Evolutionary conservation across 1,140 invertebrate genomes (phyloP).

Genomic region (Ips typographus): DNA sequence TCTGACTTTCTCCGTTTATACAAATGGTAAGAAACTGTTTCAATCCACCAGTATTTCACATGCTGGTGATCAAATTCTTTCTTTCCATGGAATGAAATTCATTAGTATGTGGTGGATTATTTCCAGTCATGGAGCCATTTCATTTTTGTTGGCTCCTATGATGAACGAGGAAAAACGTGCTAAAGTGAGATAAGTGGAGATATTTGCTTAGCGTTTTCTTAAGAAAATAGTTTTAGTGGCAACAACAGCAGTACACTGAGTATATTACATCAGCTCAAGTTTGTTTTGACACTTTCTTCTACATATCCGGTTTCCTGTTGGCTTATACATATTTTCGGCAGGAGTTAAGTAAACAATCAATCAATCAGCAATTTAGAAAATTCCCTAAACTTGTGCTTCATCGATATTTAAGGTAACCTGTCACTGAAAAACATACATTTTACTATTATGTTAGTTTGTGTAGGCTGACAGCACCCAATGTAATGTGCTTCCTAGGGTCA

Average conservation of each 20-base stretch:
- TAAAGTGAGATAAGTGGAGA: neutral
- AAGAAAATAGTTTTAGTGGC: constrained; percentile 31
- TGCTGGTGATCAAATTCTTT: constrained; percentile 41
- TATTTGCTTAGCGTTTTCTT: neutral
- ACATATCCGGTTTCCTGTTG: constrained; percentile 43
- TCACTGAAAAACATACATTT: neutral
- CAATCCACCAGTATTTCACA: constrained; percentile 2
- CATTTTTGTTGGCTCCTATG: constrained; percentile 6
- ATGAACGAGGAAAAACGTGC: neutral
- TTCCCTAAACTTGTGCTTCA: constrained; percentile 42
- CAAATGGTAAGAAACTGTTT: constrained; percentile 41
- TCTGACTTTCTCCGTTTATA: constrained; percentile 38
- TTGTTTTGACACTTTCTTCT: constrained; percentile 46
- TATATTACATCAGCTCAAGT: constrained; percentile 37
- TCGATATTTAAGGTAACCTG: constrained; percentile 42
- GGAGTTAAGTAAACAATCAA: constrained; percentile 20
- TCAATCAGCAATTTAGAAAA: constrained; percentile 22
- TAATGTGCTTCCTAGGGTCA: constrained; percentile 32
- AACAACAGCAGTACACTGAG: constrained; percentile 11
- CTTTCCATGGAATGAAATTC: constrained; percentile 48
- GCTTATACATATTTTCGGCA: constrained; percentile 43
- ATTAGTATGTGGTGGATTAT: constrained; percentile 50
- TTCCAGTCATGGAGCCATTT: constrained; percentile 34
- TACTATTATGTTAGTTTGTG: neutral
- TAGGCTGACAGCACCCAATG: constrained; percentile 27